These are phyloP conservation scores for Micronisus gabar DNA, from an alignment of 2,113 vertebrate genomes.

Conservation along the genomic window DNA sequence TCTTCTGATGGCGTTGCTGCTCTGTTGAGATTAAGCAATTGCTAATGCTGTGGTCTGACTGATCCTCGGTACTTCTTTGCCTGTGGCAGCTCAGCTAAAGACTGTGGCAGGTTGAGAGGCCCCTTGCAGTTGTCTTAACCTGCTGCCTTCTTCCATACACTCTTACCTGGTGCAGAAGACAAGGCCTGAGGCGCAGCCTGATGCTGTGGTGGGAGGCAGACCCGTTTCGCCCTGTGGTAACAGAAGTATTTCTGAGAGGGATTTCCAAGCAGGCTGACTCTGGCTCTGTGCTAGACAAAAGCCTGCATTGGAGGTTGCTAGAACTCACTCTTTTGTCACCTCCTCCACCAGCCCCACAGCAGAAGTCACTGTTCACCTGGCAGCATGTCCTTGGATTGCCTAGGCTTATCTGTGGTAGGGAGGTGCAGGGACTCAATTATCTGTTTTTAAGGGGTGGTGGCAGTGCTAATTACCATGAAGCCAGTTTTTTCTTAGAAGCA, in stretches of 20 bases:
- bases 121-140: neutral
- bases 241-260: neutral
- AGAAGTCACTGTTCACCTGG: neutral
- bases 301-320: neutral
- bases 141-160: rapidly evolving
- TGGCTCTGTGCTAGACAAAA: neutral
- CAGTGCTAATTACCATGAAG: neutral
- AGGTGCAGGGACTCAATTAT: neutral
- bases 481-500: neutral
- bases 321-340: neutral
- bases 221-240: neutral
- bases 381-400: neutral
- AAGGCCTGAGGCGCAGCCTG: neutral
- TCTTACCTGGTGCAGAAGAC: neutral
- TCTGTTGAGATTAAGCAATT: neutral
- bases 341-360: neutral
- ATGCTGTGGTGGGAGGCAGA: neutral
- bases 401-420: neutral
- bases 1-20: neutral
- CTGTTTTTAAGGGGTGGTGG: neutral
- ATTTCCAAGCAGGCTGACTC: neutral
- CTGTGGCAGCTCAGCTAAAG: neutral
- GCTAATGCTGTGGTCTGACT: too few species aligned
- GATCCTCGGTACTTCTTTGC: neutral
- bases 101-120: neutral